These are phyloP conservation scores for Sympetrum striolatum DNA, from an alignment of 2,888 invertebrate species.

Conservation along the genomic window DNA sequence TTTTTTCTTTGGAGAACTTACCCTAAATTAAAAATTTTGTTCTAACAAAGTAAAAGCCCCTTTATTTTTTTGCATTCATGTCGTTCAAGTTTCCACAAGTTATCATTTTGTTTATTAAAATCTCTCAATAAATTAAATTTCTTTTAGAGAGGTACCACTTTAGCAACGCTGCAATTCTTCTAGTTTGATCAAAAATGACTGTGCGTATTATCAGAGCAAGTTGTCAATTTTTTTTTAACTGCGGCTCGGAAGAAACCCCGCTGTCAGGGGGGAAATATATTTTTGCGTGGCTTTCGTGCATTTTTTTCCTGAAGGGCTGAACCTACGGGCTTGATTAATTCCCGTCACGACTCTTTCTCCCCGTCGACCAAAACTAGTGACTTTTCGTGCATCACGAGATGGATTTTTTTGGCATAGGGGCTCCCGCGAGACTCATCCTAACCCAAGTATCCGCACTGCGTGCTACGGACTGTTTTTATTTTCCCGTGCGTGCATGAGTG, in stretches of 20 bases:
- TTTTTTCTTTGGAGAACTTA: too few species aligned
- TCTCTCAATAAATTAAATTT: too few species aligned
- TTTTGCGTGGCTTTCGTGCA: not conserved
- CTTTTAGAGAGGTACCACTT: too few species aligned
- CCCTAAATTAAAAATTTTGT: too few species aligned
- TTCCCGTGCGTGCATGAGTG: not conserved
- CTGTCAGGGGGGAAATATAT: not conserved
- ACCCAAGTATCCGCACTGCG: not conserved
- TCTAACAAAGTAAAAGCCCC: too few species aligned
- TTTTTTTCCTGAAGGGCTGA: not conserved
- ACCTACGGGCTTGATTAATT: not conserved
- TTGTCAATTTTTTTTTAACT: too few species aligned
- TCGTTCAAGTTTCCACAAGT: too few species aligned
- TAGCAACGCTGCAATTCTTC: too few species aligned
- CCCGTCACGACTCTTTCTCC: not conserved
- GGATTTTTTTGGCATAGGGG: not conserved
- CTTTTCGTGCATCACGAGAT: not conserved
- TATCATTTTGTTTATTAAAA: too few species aligned
- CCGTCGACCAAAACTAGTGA: not conserved
- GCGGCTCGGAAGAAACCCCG: not conserved
- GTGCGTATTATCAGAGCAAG: too few species aligned
- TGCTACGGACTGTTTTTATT: not conserved
- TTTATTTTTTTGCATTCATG: too few species aligned
- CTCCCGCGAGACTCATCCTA: not conserved
- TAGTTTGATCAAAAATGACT: too few species aligned